These are phyloP conservation scores for Gila orcuttii DNA, from an alignment of 2,113 vertebrate species.

Conservation along the genomic window DNA sequence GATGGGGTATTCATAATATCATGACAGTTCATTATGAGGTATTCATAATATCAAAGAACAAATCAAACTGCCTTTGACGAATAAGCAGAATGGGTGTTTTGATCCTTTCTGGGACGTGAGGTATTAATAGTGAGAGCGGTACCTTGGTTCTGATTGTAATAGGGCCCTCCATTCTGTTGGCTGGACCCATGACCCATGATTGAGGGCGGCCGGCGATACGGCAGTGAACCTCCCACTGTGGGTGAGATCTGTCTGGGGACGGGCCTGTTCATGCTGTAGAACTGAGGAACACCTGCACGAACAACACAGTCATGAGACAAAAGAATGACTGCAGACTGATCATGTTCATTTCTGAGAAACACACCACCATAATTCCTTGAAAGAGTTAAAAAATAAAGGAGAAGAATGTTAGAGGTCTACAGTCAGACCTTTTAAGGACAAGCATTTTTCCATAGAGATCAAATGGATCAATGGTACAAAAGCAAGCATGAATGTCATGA, in stretches of 20 bases:
- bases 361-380: neutral
- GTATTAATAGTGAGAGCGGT: slow-evolving; percentile 17
- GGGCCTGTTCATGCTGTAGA: slow-evolving; percentile 97
- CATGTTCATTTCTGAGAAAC: neutral
- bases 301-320: neutral
- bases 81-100: neutral
- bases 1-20: neutral
- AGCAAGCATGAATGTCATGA: neutral
- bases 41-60: neutral
- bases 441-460: neutral
- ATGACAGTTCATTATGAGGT: neutral
- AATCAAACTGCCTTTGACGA: neutral
- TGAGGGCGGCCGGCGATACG: slow-evolving; percentile 89
- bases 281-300: slow-evolving; percentile 85
- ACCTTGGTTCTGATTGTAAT: slow-evolving; percentile 91
- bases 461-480: neutral
- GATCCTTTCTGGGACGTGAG: neutral
- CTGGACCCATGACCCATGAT: slow-evolving; percentile 86
- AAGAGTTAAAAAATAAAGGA: neutral
- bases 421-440: neutral
- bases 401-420: neutral
- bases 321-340: neutral
- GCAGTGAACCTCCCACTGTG: slow-evolving; percentile 90
- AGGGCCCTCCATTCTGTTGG: slow-evolving; percentile 84
- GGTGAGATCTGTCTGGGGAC: slow-evolving; percentile 83